These are phyloP conservation scores for Nebria ingens DNA, from an alignment of 1,140 invertebrate species.

Conservation along the genomic window DNA sequence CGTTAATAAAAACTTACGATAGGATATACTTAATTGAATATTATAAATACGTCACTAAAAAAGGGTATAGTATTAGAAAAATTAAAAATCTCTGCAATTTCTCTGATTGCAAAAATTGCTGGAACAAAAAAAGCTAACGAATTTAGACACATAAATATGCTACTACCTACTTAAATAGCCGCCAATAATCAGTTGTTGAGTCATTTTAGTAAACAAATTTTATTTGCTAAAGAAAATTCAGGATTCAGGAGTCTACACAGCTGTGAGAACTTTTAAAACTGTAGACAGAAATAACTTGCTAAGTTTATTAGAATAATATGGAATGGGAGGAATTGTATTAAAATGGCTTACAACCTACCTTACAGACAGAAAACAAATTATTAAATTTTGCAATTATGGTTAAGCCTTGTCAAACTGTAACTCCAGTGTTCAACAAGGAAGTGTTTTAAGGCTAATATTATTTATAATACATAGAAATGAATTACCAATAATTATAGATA, in stretches of 20 bases:
- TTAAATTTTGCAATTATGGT: background rate
- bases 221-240: background rate
- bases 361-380: background rate
- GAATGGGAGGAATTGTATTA: background rate
- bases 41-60: background rate
- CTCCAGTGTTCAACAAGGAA: background rate
- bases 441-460: background rate
- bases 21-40: background rate
- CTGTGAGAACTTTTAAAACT: background rate
- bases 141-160: background rate
- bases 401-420: background rate
- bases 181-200: background rate
- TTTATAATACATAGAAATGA: background rate
- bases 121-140: background rate
- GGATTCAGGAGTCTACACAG: background rate
- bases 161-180: background rate
- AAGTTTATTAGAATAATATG: background rate
- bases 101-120: background rate
- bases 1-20: background rate
- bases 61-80: background rate
- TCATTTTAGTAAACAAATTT: background rate
- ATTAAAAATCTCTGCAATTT: background rate
- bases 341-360: background rate
- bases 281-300: background rate
- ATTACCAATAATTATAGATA: background rate